phyloP scores from a whole-genome alignment of 1,140 invertebrate genomes.

The Brachionus manjavacas region DNA sequence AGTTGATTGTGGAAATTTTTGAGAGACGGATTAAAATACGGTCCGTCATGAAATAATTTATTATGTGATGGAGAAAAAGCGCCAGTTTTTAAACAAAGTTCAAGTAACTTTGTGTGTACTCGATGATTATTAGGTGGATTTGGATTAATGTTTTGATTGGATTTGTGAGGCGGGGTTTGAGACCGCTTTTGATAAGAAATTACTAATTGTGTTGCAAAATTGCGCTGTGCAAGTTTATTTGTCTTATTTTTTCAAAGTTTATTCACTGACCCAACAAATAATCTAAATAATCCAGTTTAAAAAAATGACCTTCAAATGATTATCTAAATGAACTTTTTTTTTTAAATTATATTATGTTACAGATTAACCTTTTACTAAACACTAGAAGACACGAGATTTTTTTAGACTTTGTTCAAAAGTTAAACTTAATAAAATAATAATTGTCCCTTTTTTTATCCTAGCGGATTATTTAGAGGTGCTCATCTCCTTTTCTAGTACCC shows the following conservation, averaged over 20 bases:
- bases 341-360: no score
- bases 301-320: not conserved
- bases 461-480: no score
- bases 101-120: not conserved
- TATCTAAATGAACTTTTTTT: no score
- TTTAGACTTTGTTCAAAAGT: no score
- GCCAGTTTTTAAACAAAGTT: not conserved
- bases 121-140: not conserved
- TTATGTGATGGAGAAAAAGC: not conserved
- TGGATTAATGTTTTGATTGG: not conserved
- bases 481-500: no score
- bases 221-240: not conserved
- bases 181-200: not conserved
- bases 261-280: not conserved
- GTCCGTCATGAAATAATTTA: not conserved
- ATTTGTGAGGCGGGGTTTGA: not conserved
- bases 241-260: not conserved
- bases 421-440: no score
- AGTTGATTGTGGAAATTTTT: not conserved
- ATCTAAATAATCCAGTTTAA: not conserved
- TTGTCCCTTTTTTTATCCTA: no score
- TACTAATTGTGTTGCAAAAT: not conserved
- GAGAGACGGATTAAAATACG: not conserved
- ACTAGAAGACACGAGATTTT: no score
- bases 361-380: no score